phyloP scores from a whole-genome alignment of 2,113 vertebrate species.

The Mola mola region DNA sequence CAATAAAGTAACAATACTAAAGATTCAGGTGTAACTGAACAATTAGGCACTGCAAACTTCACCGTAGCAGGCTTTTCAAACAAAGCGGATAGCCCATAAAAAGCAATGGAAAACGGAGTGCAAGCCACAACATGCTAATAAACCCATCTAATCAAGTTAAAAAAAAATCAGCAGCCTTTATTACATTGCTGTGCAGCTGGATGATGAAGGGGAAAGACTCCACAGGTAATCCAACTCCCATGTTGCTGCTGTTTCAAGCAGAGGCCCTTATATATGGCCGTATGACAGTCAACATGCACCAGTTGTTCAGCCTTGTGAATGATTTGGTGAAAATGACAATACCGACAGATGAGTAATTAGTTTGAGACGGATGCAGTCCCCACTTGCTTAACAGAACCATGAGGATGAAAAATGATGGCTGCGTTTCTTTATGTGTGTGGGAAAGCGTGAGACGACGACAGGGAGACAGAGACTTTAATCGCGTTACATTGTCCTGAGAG shows the following conservation, averaged over 20 bases:
- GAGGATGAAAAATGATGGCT: constrained; percentile 58
- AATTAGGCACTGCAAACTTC: constrained; percentile 37
- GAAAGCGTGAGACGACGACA: no score
- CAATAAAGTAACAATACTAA: constrained; percentile 32
- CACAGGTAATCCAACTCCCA: constrained; percentile 35
- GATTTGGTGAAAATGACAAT: constrained; percentile 54
- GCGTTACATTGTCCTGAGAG: constrained; percentile 51
- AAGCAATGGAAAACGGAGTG: constrained; percentile 22
- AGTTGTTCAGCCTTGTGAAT: constrained; percentile 61
- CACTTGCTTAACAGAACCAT: constrained; percentile 54
- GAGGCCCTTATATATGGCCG: constrained; percentile 4
- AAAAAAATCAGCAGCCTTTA: constrained; percentile 41
- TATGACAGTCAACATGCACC: constrained; percentile 8
- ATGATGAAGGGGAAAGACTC: constrained; percentile 37
- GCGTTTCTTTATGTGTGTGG: constrained; percentile 33
- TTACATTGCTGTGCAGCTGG: constrained; percentile 35
- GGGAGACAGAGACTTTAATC: constrained; percentile 52
- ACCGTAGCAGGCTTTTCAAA: constrained; percentile 37
- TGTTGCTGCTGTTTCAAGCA: constrained; percentile 32
- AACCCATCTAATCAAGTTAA: constrained; percentile 48
- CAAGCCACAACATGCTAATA: constrained; percentile 65
- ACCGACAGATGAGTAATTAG: constrained; percentile 65
- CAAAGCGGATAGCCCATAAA: constrained; percentile 48
- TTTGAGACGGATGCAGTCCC: constrained; percentile 61
- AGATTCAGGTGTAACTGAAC: constrained; percentile 46